A percentile compares a stretch with the other conserved stretches of the same genome.
Conservation (phyloP, 2,113 vertebrate species). For the Chinchilla lanigera region DNA sequence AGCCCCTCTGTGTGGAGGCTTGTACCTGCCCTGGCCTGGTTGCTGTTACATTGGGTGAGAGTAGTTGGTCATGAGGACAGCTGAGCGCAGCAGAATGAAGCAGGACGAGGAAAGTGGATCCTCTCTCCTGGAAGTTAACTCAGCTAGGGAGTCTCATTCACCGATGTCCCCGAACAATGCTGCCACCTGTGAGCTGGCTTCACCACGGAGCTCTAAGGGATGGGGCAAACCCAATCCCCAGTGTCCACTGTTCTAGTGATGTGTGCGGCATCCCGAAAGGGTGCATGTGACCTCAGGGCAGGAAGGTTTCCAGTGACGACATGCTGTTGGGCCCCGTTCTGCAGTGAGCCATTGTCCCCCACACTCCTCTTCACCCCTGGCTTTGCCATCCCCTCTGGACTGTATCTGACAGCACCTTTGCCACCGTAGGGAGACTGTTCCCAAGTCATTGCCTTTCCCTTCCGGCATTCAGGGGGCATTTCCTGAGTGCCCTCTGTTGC, state of each 20-base stretch:
- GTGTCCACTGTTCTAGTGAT: neutral
- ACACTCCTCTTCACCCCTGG: neutral
- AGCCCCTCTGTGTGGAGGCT: neutral
- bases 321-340: neutral
- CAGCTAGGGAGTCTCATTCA: neutral
- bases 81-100: neutral
- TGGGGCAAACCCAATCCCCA: neutral
- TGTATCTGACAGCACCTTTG: neutral
- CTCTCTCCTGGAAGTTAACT: neutral
- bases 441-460: neutral
- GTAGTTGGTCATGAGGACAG: neutral
- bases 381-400: neutral
- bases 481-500: neutral
- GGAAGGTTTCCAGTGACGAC: neutral
- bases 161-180: neutral
- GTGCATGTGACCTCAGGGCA: no score
- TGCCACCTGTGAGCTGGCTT: neutral
- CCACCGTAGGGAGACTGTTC: neutral
- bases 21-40: neutral
- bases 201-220: neutral
- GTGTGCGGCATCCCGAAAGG: accelerated
- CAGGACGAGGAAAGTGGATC: accelerated
- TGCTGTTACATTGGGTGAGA: neutral
- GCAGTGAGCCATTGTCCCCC: accelerated
- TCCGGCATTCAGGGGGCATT: neutral